These are phyloP conservation scores for Cryptotermes secundus DNA, from an alignment of 1,140 invertebrate genomes.

Conservation along the genomic window DNA sequence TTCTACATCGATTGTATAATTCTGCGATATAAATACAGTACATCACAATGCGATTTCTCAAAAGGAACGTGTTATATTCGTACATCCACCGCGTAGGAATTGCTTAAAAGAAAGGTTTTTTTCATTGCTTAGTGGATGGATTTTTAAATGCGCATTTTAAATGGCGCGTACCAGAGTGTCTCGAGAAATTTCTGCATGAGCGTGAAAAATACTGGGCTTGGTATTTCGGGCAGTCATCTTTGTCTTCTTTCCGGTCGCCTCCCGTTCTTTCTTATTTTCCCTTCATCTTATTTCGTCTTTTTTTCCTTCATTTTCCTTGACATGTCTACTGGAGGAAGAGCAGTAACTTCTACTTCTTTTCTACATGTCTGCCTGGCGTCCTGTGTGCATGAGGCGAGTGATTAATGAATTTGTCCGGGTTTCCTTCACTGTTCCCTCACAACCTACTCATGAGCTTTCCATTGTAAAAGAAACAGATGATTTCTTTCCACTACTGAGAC, in stretches of 20 bases:
- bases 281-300: background rate
- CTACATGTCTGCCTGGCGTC: conserved; percentile 8
- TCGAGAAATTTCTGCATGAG: background rate
- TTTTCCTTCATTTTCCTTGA: background rate
- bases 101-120: background rate
- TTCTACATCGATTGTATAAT: too few relatives aligned
- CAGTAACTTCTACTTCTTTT: background rate
- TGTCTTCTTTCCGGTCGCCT: background rate
- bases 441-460: conserved; percentile 7
- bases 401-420: conserved; percentile 16
- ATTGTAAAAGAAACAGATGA: conserved; percentile 13
- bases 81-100: background rate
- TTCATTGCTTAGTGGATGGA: background rate
- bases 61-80: too few relatives aligned
- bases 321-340: background rate
- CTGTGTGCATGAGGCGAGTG: conserved; percentile 4
- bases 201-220: background rate
- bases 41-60: too few relatives aligned
- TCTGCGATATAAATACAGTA: too few relatives aligned
- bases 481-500: background rate
- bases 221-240: background rate
- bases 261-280: background rate
- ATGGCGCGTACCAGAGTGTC: background rate
- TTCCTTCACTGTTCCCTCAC: background rate
- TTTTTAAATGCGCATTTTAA: background rate